Percentiles rank a stretch among this genome's conserved stretches.
Conservation (phyloP, 2,888 invertebrate species). For the Bimastos eiseni region DNA sequence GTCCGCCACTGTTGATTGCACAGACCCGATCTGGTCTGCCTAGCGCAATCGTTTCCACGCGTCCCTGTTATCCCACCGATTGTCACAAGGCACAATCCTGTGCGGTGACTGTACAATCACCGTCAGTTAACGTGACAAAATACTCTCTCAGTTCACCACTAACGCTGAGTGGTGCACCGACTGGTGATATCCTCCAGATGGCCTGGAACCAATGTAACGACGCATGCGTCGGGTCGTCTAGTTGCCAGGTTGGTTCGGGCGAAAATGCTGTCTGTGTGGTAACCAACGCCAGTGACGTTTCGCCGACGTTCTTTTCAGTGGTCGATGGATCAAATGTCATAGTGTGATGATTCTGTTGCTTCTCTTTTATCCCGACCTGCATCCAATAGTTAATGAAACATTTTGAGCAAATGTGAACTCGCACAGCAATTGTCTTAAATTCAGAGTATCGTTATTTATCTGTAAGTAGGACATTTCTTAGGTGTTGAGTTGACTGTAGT, state of each 20-base stretch:
- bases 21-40: not conserved
- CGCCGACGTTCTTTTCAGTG: not conserved
- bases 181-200: not conserved
- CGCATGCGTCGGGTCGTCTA: not conserved
- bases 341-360: not conserved
- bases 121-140: not conserved
- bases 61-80: not conserved
- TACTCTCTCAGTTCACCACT: not conserved
- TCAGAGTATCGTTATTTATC: not conserved
- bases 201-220: not conserved
- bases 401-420: not conserved
- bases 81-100: not conserved
- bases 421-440: not conserved
- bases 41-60: not conserved
- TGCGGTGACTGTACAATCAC: not conserved
- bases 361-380: not conserved
- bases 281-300: not conserved
- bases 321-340: not conserved
- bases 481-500: not conserved
- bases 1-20: not conserved
- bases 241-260: not conserved
- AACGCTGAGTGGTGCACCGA: not conserved
- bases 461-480: not conserved
- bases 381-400: not conserved
- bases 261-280: not conserved